Conservation (phyloP, 2,888 invertebrate species). For the Tetragonula carbonaria region DNA sequence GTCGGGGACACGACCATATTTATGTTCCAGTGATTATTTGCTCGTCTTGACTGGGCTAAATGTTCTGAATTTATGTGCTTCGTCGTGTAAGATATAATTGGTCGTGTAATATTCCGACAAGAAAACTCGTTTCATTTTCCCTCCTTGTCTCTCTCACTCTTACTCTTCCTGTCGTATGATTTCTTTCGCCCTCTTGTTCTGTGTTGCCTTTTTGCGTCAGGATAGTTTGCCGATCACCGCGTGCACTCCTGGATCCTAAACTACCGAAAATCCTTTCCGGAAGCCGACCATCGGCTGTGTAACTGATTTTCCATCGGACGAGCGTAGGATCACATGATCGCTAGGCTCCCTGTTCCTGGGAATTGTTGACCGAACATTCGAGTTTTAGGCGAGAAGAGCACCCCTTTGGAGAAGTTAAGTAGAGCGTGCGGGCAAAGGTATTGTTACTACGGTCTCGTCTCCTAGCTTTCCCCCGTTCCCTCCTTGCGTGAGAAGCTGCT, state of each 20-base stretch:
- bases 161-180: background rate
- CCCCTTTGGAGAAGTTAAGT: background rate
- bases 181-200: background rate
- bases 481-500: background rate
- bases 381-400: background rate
- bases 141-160: background rate
- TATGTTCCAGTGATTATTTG: conserved; percentile 70
- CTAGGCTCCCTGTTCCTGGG: background rate
- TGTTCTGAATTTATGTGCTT: conserved; percentile 78
- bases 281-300: conserved; percentile 42
- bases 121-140: conserved; percentile 44
- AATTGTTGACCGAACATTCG: background rate
- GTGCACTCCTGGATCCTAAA: conserved; percentile 56
- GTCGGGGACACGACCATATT: conserved; percentile 24
- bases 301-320: conserved; percentile 61
- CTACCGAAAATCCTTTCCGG: conserved; percentile 58
- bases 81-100: conserved; percentile 79
- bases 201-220: background rate
- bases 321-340: conserved; percentile 23
- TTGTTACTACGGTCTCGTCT: background rate
- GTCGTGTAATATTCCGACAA: conserved; percentile 77
- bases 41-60: conserved; percentile 75
- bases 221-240: conserved; percentile 22
- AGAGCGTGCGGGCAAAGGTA: conserved; percentile 5
- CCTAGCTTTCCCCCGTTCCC: background rate